Conservation (phyloP, 2,797 vertebrate species). For the Dendrocincla fuliginosa region DNA sequence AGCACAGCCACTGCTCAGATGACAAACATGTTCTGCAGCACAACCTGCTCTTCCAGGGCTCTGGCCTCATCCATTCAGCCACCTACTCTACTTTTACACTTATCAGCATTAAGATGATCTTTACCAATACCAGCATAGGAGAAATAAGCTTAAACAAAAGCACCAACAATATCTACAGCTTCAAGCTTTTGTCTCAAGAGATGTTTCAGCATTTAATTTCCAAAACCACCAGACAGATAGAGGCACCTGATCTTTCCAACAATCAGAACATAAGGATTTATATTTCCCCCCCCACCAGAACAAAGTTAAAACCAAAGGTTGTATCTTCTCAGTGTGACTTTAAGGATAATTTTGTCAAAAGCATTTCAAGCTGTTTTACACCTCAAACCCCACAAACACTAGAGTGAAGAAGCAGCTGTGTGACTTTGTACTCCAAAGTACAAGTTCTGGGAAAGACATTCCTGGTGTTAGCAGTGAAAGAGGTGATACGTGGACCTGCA, state of each 20-base stretch:
- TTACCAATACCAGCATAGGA: not conserved
- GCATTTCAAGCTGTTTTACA: not conserved
- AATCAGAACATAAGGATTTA: not conserved
- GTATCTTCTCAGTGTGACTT: not conserved
- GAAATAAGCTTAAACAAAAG: not conserved
- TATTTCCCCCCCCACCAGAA: not conserved
- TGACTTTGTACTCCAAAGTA: not conserved
- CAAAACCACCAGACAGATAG: not conserved
- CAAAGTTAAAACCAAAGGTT: not conserved
- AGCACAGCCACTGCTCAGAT: not conserved
- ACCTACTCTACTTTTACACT: not conserved
- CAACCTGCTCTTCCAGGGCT: not conserved
- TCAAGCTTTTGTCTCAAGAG: not conserved
- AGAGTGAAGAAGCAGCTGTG: not conserved
- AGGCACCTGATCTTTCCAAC: not conserved
- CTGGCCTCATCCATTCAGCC: not conserved
- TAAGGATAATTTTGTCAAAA: not conserved
- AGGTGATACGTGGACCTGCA: not conserved
- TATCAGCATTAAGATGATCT: not conserved
- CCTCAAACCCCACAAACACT: not conserved
- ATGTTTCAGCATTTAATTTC: not conserved
- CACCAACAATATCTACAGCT: not conserved
- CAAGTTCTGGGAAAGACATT: not conserved
- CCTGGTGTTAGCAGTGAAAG: not conserved
- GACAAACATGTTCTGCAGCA: not conserved